Evolutionary conservation across 2,888 invertebrate species (phyloP).

Genomic region (Syritta pipiens): DNA sequence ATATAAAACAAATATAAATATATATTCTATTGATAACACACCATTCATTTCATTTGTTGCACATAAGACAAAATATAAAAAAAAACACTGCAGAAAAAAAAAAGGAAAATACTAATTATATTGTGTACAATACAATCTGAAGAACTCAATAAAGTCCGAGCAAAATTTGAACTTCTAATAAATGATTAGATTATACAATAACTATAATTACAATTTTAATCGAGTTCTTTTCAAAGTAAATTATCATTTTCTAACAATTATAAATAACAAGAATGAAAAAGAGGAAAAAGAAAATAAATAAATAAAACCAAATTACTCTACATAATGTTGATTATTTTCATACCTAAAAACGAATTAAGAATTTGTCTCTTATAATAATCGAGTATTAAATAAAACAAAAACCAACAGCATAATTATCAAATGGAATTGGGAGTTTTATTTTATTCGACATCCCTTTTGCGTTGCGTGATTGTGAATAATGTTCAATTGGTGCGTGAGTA

Average conservation of each 20-base stretch:
- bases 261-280: not conserved
- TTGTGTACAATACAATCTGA: constrained; percentile 57
- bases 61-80: constrained; percentile 30
- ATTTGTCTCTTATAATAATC: constrained; percentile 64
- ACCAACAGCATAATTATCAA: constrained; percentile 61
- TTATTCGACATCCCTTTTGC: not conserved
- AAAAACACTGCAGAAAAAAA: constrained; percentile 21
- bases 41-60: constrained; percentile 53
- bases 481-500: no score
- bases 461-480: no score
- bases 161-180: not conserved
- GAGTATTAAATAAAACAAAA: constrained; percentile 69
- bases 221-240: constrained; percentile 23
- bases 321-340: constrained; percentile 67
- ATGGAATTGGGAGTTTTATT: constrained; percentile 9
- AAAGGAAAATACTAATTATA: constrained; percentile 19
- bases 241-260: constrained; percentile 40
- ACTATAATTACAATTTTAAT: constrained; percentile 19
- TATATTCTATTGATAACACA: constrained; percentile 11
- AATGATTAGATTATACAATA: constrained; percentile 11
- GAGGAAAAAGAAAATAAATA: constrained; percentile 24
- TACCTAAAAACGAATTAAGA: constrained; percentile 54
- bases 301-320: constrained; percentile 55
- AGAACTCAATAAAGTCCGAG: no score
- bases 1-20: constrained; percentile 21